Evolutionary conservation across 2,113 vertebrate genomes (phyloP).

Genomic region (Ageneiosus marmoratus): DNA sequence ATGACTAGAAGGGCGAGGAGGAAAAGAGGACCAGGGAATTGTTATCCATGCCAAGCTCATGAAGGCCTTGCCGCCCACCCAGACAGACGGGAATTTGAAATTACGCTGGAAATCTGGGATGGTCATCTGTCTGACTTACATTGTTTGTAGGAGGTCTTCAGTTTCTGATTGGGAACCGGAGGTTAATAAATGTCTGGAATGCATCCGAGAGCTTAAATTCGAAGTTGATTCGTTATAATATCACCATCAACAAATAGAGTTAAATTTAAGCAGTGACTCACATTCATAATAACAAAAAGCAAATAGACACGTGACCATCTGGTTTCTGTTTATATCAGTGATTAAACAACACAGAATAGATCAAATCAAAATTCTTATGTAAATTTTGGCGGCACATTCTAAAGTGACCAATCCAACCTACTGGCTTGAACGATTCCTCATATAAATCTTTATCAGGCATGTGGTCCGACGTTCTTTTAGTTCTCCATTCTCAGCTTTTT

Average conservation of each 20-base stretch:
- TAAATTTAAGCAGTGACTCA: background rate
- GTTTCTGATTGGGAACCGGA: background rate
- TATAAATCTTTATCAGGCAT: background rate
- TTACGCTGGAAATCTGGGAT: slow-evolving; percentile 10
- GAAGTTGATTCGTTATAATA: background rate
- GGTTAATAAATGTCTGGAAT: slow-evolving; percentile 8
- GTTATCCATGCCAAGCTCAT: slow-evolving; percentile 9
- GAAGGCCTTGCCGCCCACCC: slow-evolving; percentile 17
- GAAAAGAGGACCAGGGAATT: slow-evolving; percentile 14
- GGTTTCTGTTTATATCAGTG: background rate
- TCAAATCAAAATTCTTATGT: too few relatives aligned
- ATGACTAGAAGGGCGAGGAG: background rate
- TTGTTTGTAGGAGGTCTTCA: slow-evolving; percentile 34
- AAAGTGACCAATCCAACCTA: background rate
- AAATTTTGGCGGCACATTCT: background rate
- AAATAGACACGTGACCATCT: too few relatives aligned
- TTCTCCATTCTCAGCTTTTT: background rate
- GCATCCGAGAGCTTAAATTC: slow-evolving; percentile 31
- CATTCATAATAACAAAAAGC: too few relatives aligned
- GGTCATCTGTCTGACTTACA: background rate
- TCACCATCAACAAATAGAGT: background rate
- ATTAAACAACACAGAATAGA: background rate
- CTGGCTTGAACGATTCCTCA: background rate
- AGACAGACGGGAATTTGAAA: background rate
- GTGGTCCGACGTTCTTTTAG: background rate